Evolutionary conservation across 2,797 vertebrate genomes (phyloP).

Genomic region (Cossypha heuglini): DNA sequence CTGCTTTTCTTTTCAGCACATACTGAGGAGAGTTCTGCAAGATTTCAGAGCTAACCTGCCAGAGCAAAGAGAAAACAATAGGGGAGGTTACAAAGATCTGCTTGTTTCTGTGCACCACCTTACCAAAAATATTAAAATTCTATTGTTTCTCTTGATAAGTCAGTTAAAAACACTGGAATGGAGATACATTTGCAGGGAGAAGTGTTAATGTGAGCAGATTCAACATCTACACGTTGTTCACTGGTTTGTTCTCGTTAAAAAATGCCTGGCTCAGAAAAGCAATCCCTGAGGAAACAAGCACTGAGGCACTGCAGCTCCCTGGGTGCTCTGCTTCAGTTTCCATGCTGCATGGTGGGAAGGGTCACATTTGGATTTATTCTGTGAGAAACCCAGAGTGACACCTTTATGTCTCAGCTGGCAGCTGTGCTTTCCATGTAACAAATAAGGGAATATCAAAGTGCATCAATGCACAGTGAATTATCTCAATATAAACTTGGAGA

Average conservation of each 20-base stretch:
- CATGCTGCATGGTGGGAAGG: not conserved
- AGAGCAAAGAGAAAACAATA: not conserved
- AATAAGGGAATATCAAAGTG: not conserved
- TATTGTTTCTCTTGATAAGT: not conserved
- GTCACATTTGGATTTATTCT: not conserved
- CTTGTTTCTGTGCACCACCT: not conserved
- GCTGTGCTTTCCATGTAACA: not conserved
- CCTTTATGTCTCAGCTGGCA: not conserved
- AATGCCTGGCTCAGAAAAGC: not conserved
- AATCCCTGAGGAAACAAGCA: not conserved
- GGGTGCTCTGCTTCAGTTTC: not conserved
- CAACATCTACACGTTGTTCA: not conserved
- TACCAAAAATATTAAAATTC: not conserved
- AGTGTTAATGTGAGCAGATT: accelerated
- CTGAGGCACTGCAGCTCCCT: not conserved
- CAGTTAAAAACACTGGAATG: not conserved
- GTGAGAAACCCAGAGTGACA: not conserved
- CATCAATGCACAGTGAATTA: not conserved
- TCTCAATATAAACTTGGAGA: not conserved
- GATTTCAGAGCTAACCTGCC: slow-evolving; percentile 69
- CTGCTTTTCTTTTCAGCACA: slow-evolving; percentile 80
- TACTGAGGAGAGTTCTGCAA: slow-evolving; percentile 79
- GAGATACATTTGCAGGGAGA: not conserved
- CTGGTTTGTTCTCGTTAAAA: not conserved
- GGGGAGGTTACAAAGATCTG: not conserved